Base-by-base conservation (phyloP, 2,888 invertebrate genomes). In the Meteorus colon region DNA sequence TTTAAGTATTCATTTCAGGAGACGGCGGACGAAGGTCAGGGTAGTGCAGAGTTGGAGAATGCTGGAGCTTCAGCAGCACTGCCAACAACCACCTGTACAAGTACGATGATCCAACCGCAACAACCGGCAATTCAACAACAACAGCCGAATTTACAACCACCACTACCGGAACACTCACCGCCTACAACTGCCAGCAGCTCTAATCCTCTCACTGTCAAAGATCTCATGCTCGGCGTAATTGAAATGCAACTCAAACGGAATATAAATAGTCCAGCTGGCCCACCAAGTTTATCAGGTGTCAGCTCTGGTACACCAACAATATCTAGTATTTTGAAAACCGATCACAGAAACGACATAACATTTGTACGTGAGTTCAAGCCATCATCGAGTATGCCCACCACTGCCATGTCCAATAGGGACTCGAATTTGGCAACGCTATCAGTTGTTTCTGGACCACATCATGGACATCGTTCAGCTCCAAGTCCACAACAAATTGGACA, bases 1-100 rank as follows among this genome's bases (percentile, higher is more conserved):
- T 86, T 81, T 84, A 82, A 79, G 73, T 82, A 83, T 82, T 87
- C 87, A 88, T 89, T 89, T 84, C 88, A 89, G 68, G 95, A 95
- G 91, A 97, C 97, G 80, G 97, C 97, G 68, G 97, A 97, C 88
- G 97, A 97, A 91, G 96, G 92, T 82, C 92, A 93, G 87, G 91
- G 91, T 80, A 90, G 90, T 78, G 85, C 89, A 80, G 91, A 90
- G 82, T 82, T 89, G 77, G 89, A 89, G 48, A 86, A 84, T 81
- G 84, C 83, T 66, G 85, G 84, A 75, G 84, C 85, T 27, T 84
- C 86, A 16, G 84, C 87, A 34, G 85, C 85, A 8, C 77, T 87
- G 65, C 84, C 87, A 70, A 83, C 85, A 67, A 84, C 86, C 55
- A 83, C 76, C 62, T 84, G 80, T 68, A 81, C 82, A 48, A 81